Base-by-base conservation (phyloP, 2,888 invertebrate genomes). In the Machimus atricapillus region DNA sequence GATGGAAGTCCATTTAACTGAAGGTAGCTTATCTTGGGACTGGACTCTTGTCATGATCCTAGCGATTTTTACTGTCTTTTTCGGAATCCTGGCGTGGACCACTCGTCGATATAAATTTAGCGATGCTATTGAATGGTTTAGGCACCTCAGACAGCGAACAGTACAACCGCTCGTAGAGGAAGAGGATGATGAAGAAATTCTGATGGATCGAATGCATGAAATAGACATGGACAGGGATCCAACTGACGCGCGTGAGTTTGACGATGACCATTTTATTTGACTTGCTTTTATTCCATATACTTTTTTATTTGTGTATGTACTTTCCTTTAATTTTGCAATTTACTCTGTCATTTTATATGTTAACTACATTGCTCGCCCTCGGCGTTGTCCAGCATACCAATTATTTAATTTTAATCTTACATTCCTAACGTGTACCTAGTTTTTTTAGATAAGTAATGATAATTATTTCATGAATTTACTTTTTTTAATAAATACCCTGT, bases 161-260 rank as follows among this genome's bases (percentile, higher is more conserved):
- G 27, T 82, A n/a, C 31, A 34, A 66, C 37, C n/a, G 23, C n/a
- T 16, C 14, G 37, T 23, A 2, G 37, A 40, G 2, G 73, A 73
- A 6, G 40, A 23, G 1, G 77, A 77, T 8, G 86, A 77, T 27
- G 86, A 86, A 56, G 77, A 77, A 56, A 86, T 86, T 34, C 52
- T 86, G 37, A 77, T 86, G 86, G 37, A 86, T 37, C 37, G 77
- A 9, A 56, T 86, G 16, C 52, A 86, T 23, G 66, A 66, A 9
- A 12, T 23, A 23, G 66, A 66, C 23, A 12, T 66, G 12, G 27
- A 27, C 7, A 23, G 66, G 66, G 66, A 66, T 66, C 14, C 66
- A 66, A 19, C n/a, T 12, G 66, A 66, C 23, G 27, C 12, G 12
- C 66, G 66, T 9, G 27, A 19, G 2, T 19, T 66, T 66, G 23